These are phyloP conservation scores for Spinus olivaceus DNA, from an alignment of 2,797 vertebrate species.

Conservation along the genomic window DNA sequence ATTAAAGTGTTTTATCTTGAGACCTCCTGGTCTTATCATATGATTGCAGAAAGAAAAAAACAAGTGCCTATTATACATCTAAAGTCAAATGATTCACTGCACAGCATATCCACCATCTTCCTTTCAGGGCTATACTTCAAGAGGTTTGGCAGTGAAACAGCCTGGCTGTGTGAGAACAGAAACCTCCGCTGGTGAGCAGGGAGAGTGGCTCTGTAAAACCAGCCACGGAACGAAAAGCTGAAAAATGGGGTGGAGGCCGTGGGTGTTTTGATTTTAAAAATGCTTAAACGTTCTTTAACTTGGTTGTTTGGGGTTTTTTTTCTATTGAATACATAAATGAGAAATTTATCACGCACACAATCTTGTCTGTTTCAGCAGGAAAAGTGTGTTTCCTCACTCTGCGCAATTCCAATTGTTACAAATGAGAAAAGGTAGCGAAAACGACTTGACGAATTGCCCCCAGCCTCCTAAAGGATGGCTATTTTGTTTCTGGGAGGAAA, in stretches of 20 bases:
- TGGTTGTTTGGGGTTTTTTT: not conserved
- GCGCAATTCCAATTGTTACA: not conserved
- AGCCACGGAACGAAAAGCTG: not conserved
- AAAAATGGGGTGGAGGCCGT: not conserved
- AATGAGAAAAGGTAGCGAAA: not conserved
- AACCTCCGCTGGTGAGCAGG: not conserved
- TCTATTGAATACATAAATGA: not conserved
- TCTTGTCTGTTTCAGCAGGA: not conserved
- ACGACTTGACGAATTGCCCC: not conserved
- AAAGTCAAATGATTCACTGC: not conserved
- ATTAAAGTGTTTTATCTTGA: not conserved
- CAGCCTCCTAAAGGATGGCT: not conserved
- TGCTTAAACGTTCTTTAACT: not conserved
- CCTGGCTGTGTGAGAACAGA: not conserved
- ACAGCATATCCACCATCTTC: constrained; percentile 41
- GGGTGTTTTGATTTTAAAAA: not conserved
- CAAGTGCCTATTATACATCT: not conserved
- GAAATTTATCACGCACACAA: not conserved
- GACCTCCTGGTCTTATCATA: not conserved
- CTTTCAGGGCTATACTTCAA: constrained; percentile 9
- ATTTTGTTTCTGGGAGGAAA: not conserved
- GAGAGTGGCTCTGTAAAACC: not conserved
- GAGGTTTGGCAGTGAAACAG: constrained; percentile 5
- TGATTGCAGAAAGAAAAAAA: not conserved
- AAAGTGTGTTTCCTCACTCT: not conserved